Base-by-base conservation (phyloP, 2,888 invertebrate genomes). In the Drosophila paracracens region DNA sequence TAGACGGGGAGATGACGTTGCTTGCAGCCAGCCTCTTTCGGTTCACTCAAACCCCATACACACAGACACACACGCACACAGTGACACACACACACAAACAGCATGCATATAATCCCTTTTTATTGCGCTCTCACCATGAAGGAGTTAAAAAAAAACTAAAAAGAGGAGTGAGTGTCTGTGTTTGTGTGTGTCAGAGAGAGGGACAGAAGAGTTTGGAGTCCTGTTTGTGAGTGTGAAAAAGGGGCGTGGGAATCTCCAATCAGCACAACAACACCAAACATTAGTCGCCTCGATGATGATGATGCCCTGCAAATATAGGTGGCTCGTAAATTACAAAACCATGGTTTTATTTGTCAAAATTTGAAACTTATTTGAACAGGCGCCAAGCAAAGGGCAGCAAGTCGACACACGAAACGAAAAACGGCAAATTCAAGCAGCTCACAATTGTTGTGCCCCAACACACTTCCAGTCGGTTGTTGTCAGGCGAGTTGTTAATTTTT, bases 331-430 rank as follows among this genome's bases (percentile, higher is more conserved):
- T 92, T 91, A 92, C 82, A 83, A 87, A 91, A 91, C 91, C 91
- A 91, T 90, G 91, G 90, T 92, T 92, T 93, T 92, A 88, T 93
- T 93, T 93, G 93, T 93, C 93, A 93, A 93, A 93, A 93, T 91
- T 92, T 92, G 88, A 93, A 93, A 93, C 92, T 92, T 91, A 92
- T 92, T 92, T 91, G 83, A 92, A 83, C 92, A 92, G 93, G 93
- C 91, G 83, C 79, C 70, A 76, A 93, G 90, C 76, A 84, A 76
- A 73, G 66, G 50, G 73, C 70, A 84, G 76, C 62, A 76, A 69
- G 74, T 59, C 54, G 79, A 78, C 78, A 61, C 16, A 21, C 33
- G 31, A 13, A 48, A 16, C 64, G 58, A 46, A 46, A 46, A 46
- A 25, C 46, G 46, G 53, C 65, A 59, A 66, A 13, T 50, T 50